These are phyloP conservation scores for Amblyornis subalaris DNA, from an alignment of 2,113 vertebrate genomes.

Conservation along the genomic window DNA sequence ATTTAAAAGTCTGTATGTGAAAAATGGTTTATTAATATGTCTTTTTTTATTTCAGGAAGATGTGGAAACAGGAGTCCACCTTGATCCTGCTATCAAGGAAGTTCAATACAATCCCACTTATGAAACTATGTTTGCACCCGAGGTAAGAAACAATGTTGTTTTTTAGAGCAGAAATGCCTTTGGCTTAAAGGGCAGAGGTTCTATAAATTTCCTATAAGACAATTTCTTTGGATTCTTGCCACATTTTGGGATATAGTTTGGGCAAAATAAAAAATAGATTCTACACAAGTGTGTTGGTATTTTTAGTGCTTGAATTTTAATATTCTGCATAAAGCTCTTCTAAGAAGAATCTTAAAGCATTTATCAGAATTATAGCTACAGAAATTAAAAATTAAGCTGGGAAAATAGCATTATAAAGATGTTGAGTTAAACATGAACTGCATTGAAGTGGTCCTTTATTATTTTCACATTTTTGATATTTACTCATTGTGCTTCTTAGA, in stretches of 20 bases:
- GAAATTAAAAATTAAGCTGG: background rate
- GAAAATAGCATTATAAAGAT: background rate
- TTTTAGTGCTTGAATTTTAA: background rate
- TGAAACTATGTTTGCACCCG: slow-evolving; percentile 97
- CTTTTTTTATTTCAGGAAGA: slow-evolving; percentile 81
- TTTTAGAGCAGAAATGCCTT: background rate
- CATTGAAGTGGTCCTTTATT: background rate
- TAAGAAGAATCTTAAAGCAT: background rate
- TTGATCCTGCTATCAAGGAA: slow-evolving; percentile 92
- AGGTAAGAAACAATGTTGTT: slow-evolving; percentile 73
- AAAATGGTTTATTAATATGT: background rate
- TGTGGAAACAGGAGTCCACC: slow-evolving; percentile 89
- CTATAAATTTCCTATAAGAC: background rate
- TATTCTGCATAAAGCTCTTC: background rate
- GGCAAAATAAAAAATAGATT: background rate
- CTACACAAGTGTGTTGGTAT: background rate
- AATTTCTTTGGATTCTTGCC: background rate
- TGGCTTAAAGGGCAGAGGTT: background rate
- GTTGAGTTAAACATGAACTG: background rate
- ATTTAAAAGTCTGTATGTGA: background rate
- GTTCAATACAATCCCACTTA: slow-evolving; percentile 89
- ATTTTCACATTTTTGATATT: background rate
- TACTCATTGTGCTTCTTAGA: background rate
- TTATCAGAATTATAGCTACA: background rate
- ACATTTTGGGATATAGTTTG: background rate